Evolutionary conservation across 2,888 invertebrate species (phyloP).

Genomic region (Chloromyia formosa): DNA sequence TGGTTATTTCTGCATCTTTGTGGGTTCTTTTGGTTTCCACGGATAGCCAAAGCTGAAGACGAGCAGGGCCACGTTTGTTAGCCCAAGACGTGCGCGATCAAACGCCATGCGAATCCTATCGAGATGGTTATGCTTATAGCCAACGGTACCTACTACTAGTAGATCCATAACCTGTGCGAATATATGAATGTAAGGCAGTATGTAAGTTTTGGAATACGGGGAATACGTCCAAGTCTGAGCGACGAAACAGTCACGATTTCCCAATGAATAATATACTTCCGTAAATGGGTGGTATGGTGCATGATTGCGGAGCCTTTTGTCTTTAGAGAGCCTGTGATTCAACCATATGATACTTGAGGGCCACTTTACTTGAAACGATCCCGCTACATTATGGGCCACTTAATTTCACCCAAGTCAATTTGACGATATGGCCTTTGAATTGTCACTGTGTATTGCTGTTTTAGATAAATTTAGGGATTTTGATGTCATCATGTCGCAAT

Average conservation of each 20-base stretch:
- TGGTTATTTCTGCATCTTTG: too few species aligned
- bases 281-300: constrained; percentile 51
- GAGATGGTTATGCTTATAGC: not conserved
- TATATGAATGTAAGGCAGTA: not conserved
- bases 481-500: not conserved
- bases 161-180: not conserved
- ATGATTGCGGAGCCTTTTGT: constrained; percentile 47
- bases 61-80: constrained; percentile 28
- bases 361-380: constrained; percentile 7
- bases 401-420: constrained; percentile 35
- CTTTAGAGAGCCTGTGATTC: constrained; percentile 21
- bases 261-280: constrained; percentile 52
- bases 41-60: constrained; percentile 23
- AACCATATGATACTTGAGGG: constrained; percentile 9
- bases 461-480: not conserved
- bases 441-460: constrained; percentile 20
- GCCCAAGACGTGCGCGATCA: constrained; percentile 41
- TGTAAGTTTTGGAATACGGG: not conserved
- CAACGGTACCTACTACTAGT: constrained; percentile 26
- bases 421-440: constrained; percentile 17
- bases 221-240: constrained; percentile 12
- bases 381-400: constrained; percentile 16
- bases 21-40: not conserved
- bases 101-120: constrained; percentile 36
- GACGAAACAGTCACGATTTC: constrained; percentile 49